A percentile compares a stretch with the other conserved stretches of the same genome.
Evolutionary conservation across 1,140 invertebrate genomes (phyloP).

Genomic region (Neodiprion fabricii): DNA sequence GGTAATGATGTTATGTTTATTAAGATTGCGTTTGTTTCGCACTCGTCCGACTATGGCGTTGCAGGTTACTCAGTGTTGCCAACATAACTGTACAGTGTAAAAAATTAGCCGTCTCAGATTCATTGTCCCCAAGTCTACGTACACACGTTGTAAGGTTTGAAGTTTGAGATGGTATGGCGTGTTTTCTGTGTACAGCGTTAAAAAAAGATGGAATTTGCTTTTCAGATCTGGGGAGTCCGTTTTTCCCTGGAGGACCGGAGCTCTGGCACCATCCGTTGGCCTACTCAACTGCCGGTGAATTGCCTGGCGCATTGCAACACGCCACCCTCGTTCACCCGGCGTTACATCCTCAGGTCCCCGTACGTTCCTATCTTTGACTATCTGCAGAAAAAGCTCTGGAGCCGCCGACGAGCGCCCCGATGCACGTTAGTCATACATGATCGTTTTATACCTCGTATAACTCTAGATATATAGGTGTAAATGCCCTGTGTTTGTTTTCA

Average conservation of each 20-base stretch:
- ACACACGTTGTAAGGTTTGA: not conserved
- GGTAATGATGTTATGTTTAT: no score
- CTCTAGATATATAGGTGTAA: no score
- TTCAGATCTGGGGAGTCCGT: conserved; percentile 90
- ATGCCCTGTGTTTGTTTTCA: no score
- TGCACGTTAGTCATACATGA: conserved; percentile 61
- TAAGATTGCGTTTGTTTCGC: no score
- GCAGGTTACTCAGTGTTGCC: no score
- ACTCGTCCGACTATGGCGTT: no score
- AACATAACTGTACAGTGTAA: no score
- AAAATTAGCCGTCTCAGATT: no score
- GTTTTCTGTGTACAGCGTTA: no score
- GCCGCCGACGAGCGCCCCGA: conserved; percentile 65
- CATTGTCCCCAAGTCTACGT: no score
- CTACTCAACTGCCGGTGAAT: conserved; percentile 80
- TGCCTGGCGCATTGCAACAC: conserved; percentile 85
- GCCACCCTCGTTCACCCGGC: conserved; percentile 91
- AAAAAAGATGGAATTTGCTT: conserved; percentile 37
- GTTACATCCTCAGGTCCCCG: conserved; percentile 95
- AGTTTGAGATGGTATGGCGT: not conserved
- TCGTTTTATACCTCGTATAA: conserved; percentile 32
- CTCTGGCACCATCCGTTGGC: conserved; percentile 93
- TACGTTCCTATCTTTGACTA: conserved; percentile 96
- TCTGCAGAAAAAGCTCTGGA: conserved; percentile 83
- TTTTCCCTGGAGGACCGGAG: conserved; percentile 92